A percentile compares a stretch with the other conserved stretches of the same genome.
Conservation (phyloP, 1,140 invertebrate genomes). For the Drosophila leontia region DNA sequence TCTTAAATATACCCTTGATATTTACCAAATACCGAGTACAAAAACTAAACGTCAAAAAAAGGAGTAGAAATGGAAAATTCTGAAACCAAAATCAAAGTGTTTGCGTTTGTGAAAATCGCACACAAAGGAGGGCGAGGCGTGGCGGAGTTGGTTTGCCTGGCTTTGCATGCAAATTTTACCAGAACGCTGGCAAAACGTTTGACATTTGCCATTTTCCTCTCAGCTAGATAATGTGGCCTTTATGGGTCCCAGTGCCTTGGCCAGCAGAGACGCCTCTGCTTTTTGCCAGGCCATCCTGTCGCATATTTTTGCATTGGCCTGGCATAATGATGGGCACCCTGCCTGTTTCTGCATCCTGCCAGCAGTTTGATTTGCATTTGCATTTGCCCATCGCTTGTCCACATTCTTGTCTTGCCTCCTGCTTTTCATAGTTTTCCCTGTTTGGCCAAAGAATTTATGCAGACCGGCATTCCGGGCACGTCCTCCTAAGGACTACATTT, state of each 20-base stretch:
- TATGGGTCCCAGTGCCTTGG: conserved; percentile 27
- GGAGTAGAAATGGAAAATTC: conserved; percentile 16
- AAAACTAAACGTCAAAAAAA: conserved; percentile 20
- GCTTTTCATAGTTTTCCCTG: conserved; percentile 25
- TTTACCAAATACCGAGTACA: background rate
- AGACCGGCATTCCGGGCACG: conserved; percentile 34
- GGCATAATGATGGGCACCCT: conserved; percentile 72
- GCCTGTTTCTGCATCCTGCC: conserved; percentile 49
- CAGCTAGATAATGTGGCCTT: conserved; percentile 72
- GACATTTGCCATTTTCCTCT: conserved; percentile 69
- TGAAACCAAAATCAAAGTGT: conserved; percentile 78
- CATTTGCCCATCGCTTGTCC: conserved; percentile 65
- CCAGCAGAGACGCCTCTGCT: conserved; percentile 12
- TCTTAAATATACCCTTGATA: background rate
- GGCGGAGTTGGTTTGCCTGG: conserved; percentile 26
- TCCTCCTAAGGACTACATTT: conserved; percentile 40
- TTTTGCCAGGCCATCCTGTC: conserved; percentile 34
- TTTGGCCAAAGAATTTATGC: conserved; percentile 46
- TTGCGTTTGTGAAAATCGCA: conserved; percentile 80
- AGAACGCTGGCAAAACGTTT: conserved; percentile 73
- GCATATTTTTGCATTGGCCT: conserved; percentile 56
- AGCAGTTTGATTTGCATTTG: conserved; percentile 61
- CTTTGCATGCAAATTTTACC: conserved; percentile 72
- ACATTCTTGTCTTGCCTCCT: conserved; percentile 48
- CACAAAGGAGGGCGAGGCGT: conserved; percentile 49